Evolutionary conservation across 53 echinoderm and acorn worm species (phyloP), one percentile per base, ranked within the genome.

Genomic region (Stichopus horrens): DNA sequence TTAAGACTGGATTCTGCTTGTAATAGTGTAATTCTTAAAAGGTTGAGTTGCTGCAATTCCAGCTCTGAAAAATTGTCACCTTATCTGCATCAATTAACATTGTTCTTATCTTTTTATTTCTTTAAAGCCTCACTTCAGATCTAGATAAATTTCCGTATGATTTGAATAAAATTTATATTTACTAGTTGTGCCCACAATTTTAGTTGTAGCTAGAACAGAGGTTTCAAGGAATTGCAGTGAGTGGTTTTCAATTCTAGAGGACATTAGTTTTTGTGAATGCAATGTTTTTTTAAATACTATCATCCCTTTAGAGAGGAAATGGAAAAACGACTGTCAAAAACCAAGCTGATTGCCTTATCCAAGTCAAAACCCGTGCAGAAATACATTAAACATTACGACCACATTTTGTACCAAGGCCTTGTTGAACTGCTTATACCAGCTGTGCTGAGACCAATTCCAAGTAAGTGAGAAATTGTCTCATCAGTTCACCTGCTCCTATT

Each of bases 391-490:
- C 93, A 95, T 87, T 95, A 97, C 57, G 98, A 97, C 81, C 98
- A 97, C 74, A 86, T 97, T 57, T 92, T 97, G 56, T 97, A 97
- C 86, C 98, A 97, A 74, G 98, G 98, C 23, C 90, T 97, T 54
- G 98, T 97, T 56, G 98, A 97, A 88, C 94, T 97, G 23, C 90
- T 97, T 20, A 97, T 97, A 93, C 98, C 98, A n/a, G 95, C 94
- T 90, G 98, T 97, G n/a, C 91, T 97, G 53, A 92, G 98, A 90
- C 98, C 98, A 54, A 97, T 97, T 89, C 98, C 98, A 86, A 97
- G 98, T 96, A 89, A 93, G 96, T 91, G 51, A 20, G 37, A 37
- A 37, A 37, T 37, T 37, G 37, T 37, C 37, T 37, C 37, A 37
- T 37, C 37, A 37, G 37, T 37, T 37, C 37, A 37, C 37, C 37